Percentiles rank a stretch among this genome's conserved stretches.
phyloP scores from a whole-genome alignment of 2,888 invertebrate genomes.

The Dorcus hopei region DNA sequence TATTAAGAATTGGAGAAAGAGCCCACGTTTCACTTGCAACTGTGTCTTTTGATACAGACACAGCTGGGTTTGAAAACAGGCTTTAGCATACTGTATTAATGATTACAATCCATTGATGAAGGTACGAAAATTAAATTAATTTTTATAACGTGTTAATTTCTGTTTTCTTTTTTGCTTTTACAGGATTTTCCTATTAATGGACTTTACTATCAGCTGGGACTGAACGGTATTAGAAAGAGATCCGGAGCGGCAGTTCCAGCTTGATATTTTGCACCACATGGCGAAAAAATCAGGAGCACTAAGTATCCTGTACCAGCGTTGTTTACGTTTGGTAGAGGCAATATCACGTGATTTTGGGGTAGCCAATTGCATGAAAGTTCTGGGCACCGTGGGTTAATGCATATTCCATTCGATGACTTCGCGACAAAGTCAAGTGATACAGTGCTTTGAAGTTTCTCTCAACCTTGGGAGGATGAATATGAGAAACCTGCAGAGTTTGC shows the following conservation, averaged over 20 bases:
- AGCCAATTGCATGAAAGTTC: slow-evolving; percentile 90
- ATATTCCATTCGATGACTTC: slow-evolving; percentile 98
- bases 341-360: slow-evolving; percentile 94
- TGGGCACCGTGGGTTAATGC: slow-evolving; percentile 96
- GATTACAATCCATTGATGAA: slow-evolving; percentile 99
- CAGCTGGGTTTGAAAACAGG: slow-evolving; percentile 95
- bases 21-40: slow-evolving; percentile 99
- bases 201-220: slow-evolving; percentile 95
- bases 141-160: background rate
- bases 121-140: slow-evolving; percentile 14
- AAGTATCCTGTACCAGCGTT: slow-evolving; percentile 96
- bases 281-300: slow-evolving; percentile 91
- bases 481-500: slow-evolving; percentile 94
- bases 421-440: slow-evolving; percentile 94
- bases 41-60: slow-evolving; percentile 98
- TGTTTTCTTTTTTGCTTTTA: background rate
- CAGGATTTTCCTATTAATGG: slow-evolving; percentile 96
- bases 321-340: slow-evolving; percentile 92
- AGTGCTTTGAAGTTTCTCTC: slow-evolving; percentile 94
- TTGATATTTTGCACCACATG: slow-evolving; percentile 94
- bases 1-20: slow-evolving; percentile 97
- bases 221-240: slow-evolving; percentile 89
- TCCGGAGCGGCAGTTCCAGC: slow-evolving; percentile 84
- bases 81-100: slow-evolving; percentile 90
- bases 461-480: slow-evolving; percentile 98